phyloP scores from a whole-genome alignment of 2,113 vertebrate genomes.

The Burhinus bistriatus region DNA sequence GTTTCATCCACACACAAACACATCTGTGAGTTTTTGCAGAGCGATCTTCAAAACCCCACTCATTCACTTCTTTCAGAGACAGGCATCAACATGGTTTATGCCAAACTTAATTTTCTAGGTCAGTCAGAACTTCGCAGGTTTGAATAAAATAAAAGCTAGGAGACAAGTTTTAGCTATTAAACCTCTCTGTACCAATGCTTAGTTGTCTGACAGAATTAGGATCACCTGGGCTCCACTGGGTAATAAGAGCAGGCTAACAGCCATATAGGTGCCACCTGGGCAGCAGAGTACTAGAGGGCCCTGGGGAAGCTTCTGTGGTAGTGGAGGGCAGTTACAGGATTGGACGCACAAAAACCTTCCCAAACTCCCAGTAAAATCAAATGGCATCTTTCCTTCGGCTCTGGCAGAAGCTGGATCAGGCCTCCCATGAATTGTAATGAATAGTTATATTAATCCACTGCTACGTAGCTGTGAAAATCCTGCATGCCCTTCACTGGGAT shows the following conservation, averaged over 20 bases:
- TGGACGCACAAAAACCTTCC: background rate
- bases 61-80: background rate
- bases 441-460: slow-evolving; percentile 49
- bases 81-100: background rate
- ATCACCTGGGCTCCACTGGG: background rate
- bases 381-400: background rate
- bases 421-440: slow-evolving; percentile 39
- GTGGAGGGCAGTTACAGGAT: background rate
- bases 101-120: background rate
- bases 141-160: background rate
- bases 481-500: slow-evolving; percentile 23
- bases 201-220: background rate
- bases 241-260: background rate
- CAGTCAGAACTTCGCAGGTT: background rate
- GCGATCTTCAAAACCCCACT: background rate
- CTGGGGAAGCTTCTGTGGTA: background rate
- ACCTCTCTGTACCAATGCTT: background rate
- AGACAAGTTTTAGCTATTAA: slow-evolving; percentile 33
- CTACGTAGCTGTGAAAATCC: slow-evolving; percentile 49
- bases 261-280: background rate
- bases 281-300: background rate
- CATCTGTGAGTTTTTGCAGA: background rate
- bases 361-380: background rate
- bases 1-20: background rate
- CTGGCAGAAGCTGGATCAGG: slow-evolving; percentile 20